A percentile compares a stretch with the other conserved stretches of the same genome.
phyloP scores from a whole-genome alignment of 2,888 invertebrate species.

The Polydrusus tereticollis region DNA sequence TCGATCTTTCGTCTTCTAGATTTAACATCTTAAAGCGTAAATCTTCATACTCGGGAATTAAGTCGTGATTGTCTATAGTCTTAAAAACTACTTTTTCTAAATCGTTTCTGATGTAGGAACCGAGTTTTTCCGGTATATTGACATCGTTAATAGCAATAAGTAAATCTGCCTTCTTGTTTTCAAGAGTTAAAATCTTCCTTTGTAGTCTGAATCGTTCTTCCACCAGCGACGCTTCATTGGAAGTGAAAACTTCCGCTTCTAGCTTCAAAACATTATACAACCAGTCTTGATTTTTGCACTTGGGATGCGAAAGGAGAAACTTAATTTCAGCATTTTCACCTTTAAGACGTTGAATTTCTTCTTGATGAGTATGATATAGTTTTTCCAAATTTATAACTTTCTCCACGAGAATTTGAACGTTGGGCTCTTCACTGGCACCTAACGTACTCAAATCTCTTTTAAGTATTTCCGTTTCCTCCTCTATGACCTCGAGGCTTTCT shows the following conservation, averaged over 20 bases:
- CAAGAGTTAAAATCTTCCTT: slow-evolving; percentile 52
- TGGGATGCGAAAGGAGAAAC: slow-evolving; percentile 54
- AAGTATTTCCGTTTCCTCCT: slow-evolving; percentile 51
- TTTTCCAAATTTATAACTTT: slow-evolving; percentile 49
- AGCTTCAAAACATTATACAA: slow-evolving; percentile 53
- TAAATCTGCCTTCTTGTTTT: slow-evolving; percentile 53
- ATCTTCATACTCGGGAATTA: slow-evolving; percentile 51
- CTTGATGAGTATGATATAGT: slow-evolving; percentile 46
- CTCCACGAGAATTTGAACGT: slow-evolving; percentile 14
- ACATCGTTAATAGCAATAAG: slow-evolving; percentile 52
- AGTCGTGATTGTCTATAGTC: slow-evolving; percentile 41
- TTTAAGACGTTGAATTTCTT: slow-evolving; percentile 54
- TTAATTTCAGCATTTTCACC: slow-evolving; percentile 54
- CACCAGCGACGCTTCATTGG: slow-evolving; percentile 38
- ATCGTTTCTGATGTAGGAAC: slow-evolving; percentile 43
- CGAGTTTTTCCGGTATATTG: slow-evolving; percentile 31
- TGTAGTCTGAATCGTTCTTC: slow-evolving; percentile 52
- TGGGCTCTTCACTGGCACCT: slow-evolving; percentile 32
- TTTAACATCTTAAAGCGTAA: slow-evolving; percentile 52
- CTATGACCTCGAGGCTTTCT: slow-evolving; percentile 52
- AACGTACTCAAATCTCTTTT: slow-evolving; percentile 50
- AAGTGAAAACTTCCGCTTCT: slow-evolving; percentile 45
- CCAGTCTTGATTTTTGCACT: slow-evolving; percentile 50
- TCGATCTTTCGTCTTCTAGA: slow-evolving; percentile 53
- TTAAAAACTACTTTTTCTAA: slow-evolving; percentile 30